Evolutionary conservation across 1,140 invertebrate genomes (phyloP), one percentile per base, ranked within the genome.

Genomic region (Drusus annulatus): DNA sequence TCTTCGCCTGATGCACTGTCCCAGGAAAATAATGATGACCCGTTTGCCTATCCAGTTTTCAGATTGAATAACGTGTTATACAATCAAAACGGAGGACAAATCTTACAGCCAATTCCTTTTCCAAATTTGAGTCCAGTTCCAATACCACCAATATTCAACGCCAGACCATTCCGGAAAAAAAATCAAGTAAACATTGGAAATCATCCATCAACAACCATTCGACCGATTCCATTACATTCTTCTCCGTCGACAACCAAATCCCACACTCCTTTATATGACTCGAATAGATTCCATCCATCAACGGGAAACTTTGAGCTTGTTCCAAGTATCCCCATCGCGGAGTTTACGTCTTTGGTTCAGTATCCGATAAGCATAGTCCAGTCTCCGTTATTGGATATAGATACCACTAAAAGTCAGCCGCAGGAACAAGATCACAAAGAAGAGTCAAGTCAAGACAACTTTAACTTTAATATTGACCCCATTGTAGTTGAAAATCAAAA

Each of bases 331-430:
- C 90, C 91, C 62, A 75, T 93, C 36, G 91, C 89, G 16, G 92
- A 93, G 83, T 93, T 90, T 84, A 88, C 92, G 15, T 92, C 93
- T 52, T 91, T 91, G 17, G 87, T 94, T 79, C 92, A 94, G 82
- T 93, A 94, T 87, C 93, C 93, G 8, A 88, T 92, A 16, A 91
- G 90, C 54, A 87, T 92, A 65, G 90, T 93, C 62, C 91, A 93
- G 81, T 93, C 93, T 45, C 92, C 92, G 75, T 83, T 93, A 28
- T 90, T 93, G 51, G 93, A 93, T 82, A 88, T 92, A 62, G 87
- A 88, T 71, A 84, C 86, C n/a, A 81, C 21, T 16, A 80, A 84
- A 54, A 87, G 87, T 83, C 80, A 81, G 65, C 86, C 86, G 19
- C n/a, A 86, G 65, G 17, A 75, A 25, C 15, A 73, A 45, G 36